Conservation (phyloP, 92 coral and sea anemone species). For the Umimayanthus chanpuru region DNA sequence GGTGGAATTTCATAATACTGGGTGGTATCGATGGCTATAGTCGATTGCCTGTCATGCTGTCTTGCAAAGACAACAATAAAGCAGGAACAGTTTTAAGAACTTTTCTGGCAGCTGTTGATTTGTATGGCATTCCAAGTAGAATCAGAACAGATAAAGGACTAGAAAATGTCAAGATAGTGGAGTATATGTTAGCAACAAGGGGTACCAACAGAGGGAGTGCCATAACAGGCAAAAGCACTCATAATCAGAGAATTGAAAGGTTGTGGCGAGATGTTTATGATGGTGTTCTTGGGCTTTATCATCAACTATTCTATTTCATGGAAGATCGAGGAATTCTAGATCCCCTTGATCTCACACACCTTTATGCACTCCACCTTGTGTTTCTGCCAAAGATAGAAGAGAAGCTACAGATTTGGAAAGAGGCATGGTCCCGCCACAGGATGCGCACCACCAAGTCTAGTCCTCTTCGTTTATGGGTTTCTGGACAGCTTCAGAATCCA, state of each 20-base stretch:
- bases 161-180: constrained; percentile 76
- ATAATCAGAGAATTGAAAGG: constrained; percentile 74
- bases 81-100: constrained; percentile 43
- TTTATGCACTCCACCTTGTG: constrained; percentile 70
- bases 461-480: constrained; percentile 73
- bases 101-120: constrained; percentile 53
- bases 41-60: constrained; percentile 63
- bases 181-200: constrained; percentile 74
- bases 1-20: constrained; percentile 55
- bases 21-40: constrained; percentile 72
- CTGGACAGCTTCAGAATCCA: constrained; percentile 77
- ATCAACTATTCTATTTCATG: constrained; percentile 75
- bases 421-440: constrained; percentile 80
- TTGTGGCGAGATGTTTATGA: constrained; percentile 79
- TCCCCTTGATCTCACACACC: constrained; percentile 62
- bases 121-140: constrained; percentile 56
- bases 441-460: constrained; percentile 74
- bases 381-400: constrained; percentile 62
- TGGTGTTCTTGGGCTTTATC: constrained; percentile 70
- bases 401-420: constrained; percentile 65
- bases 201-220: constrained; percentile 77
- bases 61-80: constrained; percentile 62
- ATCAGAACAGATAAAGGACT: constrained; percentile 76
- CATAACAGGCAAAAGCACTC: constrained; percentile 74
- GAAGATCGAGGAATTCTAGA: constrained; percentile 77